These are phyloP conservation scores for Hiodon tergisus DNA, from an alignment of 2,113 vertebrate species.

Conservation along the genomic window DNA sequence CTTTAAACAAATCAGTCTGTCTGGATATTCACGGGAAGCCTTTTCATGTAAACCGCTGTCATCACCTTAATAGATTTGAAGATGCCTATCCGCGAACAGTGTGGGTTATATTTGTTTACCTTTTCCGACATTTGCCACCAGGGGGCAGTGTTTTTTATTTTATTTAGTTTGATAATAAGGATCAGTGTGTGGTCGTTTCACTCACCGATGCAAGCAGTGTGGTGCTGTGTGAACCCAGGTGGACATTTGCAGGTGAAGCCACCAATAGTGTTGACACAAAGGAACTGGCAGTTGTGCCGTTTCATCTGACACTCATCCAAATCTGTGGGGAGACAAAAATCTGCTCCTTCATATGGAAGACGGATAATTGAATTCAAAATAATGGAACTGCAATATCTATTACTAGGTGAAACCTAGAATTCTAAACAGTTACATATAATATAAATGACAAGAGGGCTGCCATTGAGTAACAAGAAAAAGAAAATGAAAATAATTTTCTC, in stretches of 20 bases:
- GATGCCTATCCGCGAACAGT: no score
- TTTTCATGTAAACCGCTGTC: no score
- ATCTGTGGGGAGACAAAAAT: constrained; percentile 52
- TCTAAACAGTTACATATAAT: not conserved
- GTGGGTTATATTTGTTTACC: not conserved
- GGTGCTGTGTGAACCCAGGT: constrained; percentile 76
- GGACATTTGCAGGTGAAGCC: constrained; percentile 81
- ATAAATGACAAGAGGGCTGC: not conserved
- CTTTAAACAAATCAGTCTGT: no score
- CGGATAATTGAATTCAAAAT: no score
- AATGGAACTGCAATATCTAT: not conserved
- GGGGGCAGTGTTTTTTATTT: not conserved
- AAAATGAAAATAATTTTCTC: no score
- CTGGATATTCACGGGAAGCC: no score
- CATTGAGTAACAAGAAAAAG: no score
- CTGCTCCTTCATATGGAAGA: not conserved
- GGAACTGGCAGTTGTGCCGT: constrained; percentile 79
- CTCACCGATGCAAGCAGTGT: constrained; percentile 78
- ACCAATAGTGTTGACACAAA: constrained; percentile 75
- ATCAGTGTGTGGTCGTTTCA: not conserved
- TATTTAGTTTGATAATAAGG: no score
- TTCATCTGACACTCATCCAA: constrained; percentile 79
- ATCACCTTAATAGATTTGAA: no score
- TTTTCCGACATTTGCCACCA: not conserved
- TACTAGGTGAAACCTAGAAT: not conserved